Conservation (phyloP, 1,140 invertebrate species). For the Drosophila burlai region DNA sequence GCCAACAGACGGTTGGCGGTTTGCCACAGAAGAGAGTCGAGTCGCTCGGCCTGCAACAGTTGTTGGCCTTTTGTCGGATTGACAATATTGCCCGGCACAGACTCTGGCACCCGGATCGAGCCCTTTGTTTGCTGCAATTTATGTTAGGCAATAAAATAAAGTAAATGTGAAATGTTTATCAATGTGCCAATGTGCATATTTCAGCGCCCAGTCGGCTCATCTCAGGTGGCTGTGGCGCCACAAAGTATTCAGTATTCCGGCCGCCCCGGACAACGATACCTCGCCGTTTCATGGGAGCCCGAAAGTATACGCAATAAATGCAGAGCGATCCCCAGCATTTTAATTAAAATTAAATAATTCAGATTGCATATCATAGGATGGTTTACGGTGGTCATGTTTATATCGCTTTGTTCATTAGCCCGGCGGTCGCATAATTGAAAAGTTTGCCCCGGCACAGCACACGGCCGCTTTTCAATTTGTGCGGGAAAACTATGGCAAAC, state of each 20-base stretch:
- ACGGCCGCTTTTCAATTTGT: constrained; percentile 66
- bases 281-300: constrained; percentile 11
- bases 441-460: constrained; percentile 37
- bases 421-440: constrained; percentile 67
- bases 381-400: constrained; percentile 19
- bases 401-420: constrained; percentile 68
- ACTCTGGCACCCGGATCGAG: neutral
- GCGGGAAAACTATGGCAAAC: constrained; percentile 43
- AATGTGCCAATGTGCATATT: constrained; percentile 28
- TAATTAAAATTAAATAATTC: constrained; percentile 80
- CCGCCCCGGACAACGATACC: neutral
- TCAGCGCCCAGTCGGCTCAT: neutral
- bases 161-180: constrained; percentile 70
- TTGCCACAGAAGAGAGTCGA: constrained; percentile 60
- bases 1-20: constrained; percentile 56
- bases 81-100: constrained; percentile 59
- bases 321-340: constrained; percentile 41
- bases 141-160: constrained; percentile 74
- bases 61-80: constrained; percentile 64
- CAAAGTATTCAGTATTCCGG: constrained; percentile 13
- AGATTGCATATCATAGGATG: constrained; percentile 51
- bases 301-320: constrained; percentile 53
- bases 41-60: constrained; percentile 55
- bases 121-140: constrained; percentile 67
- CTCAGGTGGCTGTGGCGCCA: constrained; percentile 26